Evolutionary conservation across 1,140 invertebrate species (phyloP).

Genomic region (Drosophila pseudoananassae): DNA sequence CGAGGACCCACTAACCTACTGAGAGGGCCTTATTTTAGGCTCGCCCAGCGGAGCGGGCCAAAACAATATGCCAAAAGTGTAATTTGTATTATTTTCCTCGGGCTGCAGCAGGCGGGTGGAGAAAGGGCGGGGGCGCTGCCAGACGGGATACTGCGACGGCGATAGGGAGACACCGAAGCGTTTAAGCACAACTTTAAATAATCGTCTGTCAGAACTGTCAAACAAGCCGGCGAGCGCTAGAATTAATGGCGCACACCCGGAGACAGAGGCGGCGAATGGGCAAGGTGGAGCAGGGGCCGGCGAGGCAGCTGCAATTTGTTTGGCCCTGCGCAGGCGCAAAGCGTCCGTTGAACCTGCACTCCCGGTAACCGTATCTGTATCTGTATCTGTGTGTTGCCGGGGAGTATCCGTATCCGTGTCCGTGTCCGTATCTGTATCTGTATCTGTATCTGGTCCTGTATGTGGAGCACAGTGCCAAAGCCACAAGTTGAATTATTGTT

Average conservation of each 20-base stretch:
- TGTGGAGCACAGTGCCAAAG: constrained; percentile 49
- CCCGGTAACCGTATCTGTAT: constrained; percentile 4
- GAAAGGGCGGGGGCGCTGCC: constrained; percentile 11
- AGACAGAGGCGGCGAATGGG: constrained; percentile 24
- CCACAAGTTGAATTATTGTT: constrained; percentile 83
- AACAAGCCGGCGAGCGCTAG: constrained; percentile 84
- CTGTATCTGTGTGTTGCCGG: constrained; percentile 28
- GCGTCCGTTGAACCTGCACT: constrained; percentile 77
- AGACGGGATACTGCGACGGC: no score
- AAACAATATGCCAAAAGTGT: constrained; percentile 75
- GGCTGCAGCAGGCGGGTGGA: constrained; percentile 16
- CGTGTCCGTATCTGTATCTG: no score
- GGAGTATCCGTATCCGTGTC: constrained; percentile 9
- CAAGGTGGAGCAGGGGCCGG: neutral
- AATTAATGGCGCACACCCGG: constrained; percentile 78
- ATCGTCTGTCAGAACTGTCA: constrained; percentile 84
- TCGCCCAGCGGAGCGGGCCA: constrained; percentile 30
- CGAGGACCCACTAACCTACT: constrained; percentile 45
- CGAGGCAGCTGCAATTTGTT: constrained; percentile 68
- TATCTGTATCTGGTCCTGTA: constrained; percentile 25
- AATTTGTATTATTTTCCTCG: constrained; percentile 67
- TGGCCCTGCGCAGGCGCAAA: constrained; percentile 76
- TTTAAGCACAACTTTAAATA: constrained; percentile 84
- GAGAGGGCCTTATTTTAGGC: constrained; percentile 33
- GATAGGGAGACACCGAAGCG: constrained; percentile 26